A percentile compares a stretch with the other conserved stretches of the same genome.
phyloP scores from a whole-genome alignment of 2,888 invertebrate species.

The Horisme vitalbata region DNA sequence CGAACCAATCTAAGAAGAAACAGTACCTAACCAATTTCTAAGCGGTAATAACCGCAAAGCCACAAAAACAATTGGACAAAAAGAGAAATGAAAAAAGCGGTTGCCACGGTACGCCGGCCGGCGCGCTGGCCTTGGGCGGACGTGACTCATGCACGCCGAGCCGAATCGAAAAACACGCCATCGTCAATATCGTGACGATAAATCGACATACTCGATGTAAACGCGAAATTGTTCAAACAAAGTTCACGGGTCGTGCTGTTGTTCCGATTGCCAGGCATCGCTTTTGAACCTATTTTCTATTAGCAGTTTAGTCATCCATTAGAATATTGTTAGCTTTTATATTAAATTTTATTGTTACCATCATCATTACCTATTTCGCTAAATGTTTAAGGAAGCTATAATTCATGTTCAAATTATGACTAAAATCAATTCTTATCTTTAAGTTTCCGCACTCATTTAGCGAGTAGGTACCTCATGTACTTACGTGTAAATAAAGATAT shows the following conservation, averaged over 20 bases:
- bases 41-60: conserved; percentile 46
- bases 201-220: conserved; percentile 39
- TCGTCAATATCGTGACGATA: conserved; percentile 44
- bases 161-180: conserved; percentile 48
- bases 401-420: conserved; percentile 7
- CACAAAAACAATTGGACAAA: conserved; percentile 58
- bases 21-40: conserved; percentile 47
- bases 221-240: conserved; percentile 42
- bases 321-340: no score
- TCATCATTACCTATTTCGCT: not conserved
- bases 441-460: conserved; percentile 22
- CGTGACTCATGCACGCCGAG: conserved; percentile 55
- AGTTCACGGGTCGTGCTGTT: conserved; percentile 43
- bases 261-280: conserved; percentile 26
- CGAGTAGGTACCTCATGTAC: conserved; percentile 5
- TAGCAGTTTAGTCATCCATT: no score
- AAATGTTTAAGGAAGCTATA: conserved; percentile 8
- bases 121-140: conserved; percentile 64
- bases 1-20: conserved; percentile 41
- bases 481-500: conserved; percentile 12
- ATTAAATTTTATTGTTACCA: not conserved
- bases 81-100: conserved; percentile 56
- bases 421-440: conserved; percentile 17
- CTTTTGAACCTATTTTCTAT: conserved; percentile 13
- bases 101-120: conserved; percentile 73